Evolutionary conservation across 2,888 invertebrate species (phyloP).

Genomic region (Capitulum mitella): DNA sequence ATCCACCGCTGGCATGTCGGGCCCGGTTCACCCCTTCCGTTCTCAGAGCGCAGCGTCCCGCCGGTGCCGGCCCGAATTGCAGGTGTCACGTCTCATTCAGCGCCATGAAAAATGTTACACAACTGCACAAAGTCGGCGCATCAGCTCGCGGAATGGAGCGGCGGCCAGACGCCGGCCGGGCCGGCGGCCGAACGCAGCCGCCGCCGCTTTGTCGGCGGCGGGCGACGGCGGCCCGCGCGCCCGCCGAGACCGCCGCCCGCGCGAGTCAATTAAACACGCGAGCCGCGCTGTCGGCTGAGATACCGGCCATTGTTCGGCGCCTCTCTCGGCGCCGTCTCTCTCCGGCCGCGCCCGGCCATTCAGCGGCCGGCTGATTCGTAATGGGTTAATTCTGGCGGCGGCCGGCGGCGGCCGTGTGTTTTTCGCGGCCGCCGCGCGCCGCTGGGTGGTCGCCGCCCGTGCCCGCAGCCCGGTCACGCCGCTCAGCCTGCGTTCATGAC

Average conservation of each 20-base stretch:
- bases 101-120: conserved; percentile 13
- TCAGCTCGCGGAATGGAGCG: not conserved
- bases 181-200: no score
- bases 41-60: not conserved
- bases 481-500: not conserved
- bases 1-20: not conserved
- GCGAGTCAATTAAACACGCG: conserved; percentile 15
- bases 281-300: not conserved
- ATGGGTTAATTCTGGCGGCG: not conserved
- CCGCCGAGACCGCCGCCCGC: not conserved
- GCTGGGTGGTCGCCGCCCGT: conserved; percentile 3
- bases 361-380: not conserved
- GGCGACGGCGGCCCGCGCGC: not conserved
- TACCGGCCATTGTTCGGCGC: not conserved
- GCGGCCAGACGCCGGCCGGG: not conserved
- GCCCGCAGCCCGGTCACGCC: not conserved
- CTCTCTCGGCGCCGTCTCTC: not conserved
- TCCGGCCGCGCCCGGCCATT: not conserved
- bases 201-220: not conserved
- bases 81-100: conserved; percentile 13
- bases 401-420: not conserved
- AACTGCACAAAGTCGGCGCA: conserved; percentile 15
- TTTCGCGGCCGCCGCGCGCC: not conserved
- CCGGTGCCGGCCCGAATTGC: not conserved
- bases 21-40: not conserved